Conservation (phyloP, 2,113 vertebrate genomes). For the Cryptoleucopteryx plumbea region DNA sequence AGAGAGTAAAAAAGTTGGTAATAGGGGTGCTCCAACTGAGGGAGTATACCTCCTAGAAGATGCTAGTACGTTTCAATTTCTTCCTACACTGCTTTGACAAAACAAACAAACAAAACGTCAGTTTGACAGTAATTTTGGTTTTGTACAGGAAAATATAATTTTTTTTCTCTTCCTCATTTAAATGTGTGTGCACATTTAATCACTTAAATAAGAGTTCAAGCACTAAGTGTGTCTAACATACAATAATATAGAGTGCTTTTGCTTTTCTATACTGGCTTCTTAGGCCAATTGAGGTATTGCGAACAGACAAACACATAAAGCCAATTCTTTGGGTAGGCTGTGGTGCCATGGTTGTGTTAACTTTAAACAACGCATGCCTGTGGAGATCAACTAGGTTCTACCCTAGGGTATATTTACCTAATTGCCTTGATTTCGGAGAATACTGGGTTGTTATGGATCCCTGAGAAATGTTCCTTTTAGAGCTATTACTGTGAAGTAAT, state of each 20-base stretch:
- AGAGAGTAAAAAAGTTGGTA: not conserved
- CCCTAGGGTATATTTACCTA: not conserved
- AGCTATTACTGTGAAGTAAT: not conserved
- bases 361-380: not conserved
- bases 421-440: not conserved
- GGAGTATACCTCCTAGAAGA: not conserved
- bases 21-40: not conserved
- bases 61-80: not conserved
- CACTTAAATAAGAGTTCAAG: not conserved
- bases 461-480: not conserved
- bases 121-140: not conserved
- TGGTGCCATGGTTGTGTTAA: not conserved
- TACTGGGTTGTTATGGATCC: not conserved
- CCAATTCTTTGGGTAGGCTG: not conserved
- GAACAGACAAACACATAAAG: not conserved
- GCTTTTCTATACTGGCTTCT: not conserved
- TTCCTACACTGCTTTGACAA: not conserved
- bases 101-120: not conserved
- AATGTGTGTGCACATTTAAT: not conserved
- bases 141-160: not conserved
- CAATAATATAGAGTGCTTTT: not conserved
- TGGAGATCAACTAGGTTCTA: not conserved
- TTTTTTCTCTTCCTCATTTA: not conserved
- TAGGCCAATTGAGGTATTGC: not conserved
- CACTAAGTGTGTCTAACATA: not conserved